Conservation (phyloP, 2,797 vertebrate species). For the Peromyscus eremicus region DNA sequence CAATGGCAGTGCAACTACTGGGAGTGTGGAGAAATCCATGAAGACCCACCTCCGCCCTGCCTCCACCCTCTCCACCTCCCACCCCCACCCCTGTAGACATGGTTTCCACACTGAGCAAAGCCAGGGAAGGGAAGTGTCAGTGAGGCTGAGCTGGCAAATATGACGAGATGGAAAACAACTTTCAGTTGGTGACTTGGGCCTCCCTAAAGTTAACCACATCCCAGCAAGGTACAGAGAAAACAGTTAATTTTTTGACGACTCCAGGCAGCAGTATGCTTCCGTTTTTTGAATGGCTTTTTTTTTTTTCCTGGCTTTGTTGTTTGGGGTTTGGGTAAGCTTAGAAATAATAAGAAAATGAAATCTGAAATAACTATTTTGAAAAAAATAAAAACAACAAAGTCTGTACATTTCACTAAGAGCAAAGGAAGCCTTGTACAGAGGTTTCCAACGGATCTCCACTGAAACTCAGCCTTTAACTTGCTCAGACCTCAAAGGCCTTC, state of each 20-base stretch:
- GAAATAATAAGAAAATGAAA: conserved; percentile 29
- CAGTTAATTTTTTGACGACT: background rate
- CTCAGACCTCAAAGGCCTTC: background rate
- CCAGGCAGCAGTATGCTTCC: background rate
- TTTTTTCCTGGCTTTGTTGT: background rate
- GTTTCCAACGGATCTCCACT: background rate
- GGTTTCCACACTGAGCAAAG: background rate
- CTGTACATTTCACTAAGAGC: background rate
- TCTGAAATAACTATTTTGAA: conserved; percentile 1
- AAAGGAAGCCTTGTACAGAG: background rate
- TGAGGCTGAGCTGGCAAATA: background rate
- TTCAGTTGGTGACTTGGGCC: background rate
- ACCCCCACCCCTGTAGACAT: background rate
- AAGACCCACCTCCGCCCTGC: background rate
- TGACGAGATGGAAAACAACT: background rate
- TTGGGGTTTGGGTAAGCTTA: background rate
- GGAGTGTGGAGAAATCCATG: background rate
- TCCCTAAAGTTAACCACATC: background rate
- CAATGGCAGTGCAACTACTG: background rate
- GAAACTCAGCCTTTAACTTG: background rate
- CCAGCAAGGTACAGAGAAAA: background rate
- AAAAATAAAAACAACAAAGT: conserved; percentile 3
- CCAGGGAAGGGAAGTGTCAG: background rate
- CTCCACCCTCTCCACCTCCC: background rate
- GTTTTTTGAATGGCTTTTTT: background rate